Base-by-base conservation (phyloP, 1,140 invertebrate genomes). In the Drosophila rufa region DNA sequence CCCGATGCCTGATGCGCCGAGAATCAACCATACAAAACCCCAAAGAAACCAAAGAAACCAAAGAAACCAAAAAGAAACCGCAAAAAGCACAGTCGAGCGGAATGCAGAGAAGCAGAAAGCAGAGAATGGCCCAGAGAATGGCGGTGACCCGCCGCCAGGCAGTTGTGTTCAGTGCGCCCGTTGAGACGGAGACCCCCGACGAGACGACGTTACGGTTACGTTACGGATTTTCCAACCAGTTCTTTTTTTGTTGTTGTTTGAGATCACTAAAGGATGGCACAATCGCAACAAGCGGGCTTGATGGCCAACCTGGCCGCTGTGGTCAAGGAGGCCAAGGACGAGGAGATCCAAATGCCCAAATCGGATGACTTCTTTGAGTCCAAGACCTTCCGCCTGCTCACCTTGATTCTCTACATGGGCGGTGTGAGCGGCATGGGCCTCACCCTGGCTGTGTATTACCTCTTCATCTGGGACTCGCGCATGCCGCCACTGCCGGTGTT, bases 381-480 rank as follows among this genome's bases (percentile, higher is more conserved):
- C 7, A 91, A 92, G 57, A 78, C 90, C 4, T 92, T 92, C 36
- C 79, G 80, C 3, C 56, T 92, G 17, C 79, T 92, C 59, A 89
- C 91, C 1, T 25, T 92, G 27, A 45, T 87, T 0, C 69, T 92
- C 27, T 92, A 92, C 17, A 92, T 92, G 86, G 89, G 85, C 42
- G 92, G 92, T 2, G 84, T 92, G 0, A 82, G 82, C 25, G 92
- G 92, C 53, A 77, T 92, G 73, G 92, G 92, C 2, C 66, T 92
- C 11, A 67, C 90, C 3, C 55, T 92, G 64, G 91, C 92, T 14
- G 74, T 92, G n/a, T 92, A 92, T 48, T 89, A 92, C 65, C 69
- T 92, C 1, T 92, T 92, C 55, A 92, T 92, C 36, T 92, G 92
- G 92, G 92, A 92, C 27, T 92, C 92, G 2, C 75, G 90, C 19